Conservation (phyloP, 2,113 vertebrate genomes). For the Proterorhinus semilunaris region DNA sequence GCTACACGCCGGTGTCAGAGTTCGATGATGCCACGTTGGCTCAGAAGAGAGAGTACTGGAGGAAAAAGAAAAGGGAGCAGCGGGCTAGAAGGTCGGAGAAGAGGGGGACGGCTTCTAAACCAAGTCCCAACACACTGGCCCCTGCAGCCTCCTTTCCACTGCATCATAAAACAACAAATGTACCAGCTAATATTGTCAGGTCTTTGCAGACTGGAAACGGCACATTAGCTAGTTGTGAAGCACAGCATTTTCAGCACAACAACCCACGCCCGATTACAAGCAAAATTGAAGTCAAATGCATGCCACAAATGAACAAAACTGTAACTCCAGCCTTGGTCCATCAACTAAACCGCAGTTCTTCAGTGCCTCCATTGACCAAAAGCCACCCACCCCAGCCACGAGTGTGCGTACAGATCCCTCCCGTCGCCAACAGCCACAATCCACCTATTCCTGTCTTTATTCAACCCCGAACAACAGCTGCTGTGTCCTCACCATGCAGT, state of each 20-base stretch:
- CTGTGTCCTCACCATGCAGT: conserved; percentile 6
- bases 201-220: conserved; percentile 1
- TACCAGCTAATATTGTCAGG: conserved; percentile 6
- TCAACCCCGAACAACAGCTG: conserved; percentile 37
- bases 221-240: conserved; percentile 19
- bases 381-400: conserved; percentile 47
- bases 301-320: conserved; percentile 19
- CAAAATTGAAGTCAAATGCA: conserved; percentile 19
- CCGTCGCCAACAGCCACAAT: conserved; percentile 33
- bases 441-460: conserved; percentile 27
- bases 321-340: conserved; percentile 42
- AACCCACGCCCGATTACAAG: conserved; percentile 28
- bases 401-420: conserved; percentile 43
- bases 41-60: conserved; percentile 80
- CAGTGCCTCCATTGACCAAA: conserved; percentile 63
- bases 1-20: conserved; percentile 67
- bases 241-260: conserved; percentile 48
- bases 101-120: conserved; percentile 28
- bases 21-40: conserved; percentile 72
- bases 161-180: conserved; percentile 36
- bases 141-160: not conserved
- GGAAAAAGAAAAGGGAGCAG: conserved; percentile 79
- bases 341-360: conserved; percentile 45
- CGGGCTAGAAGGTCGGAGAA: conserved; percentile 68
- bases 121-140: conserved; percentile 4